A percentile compares a stretch with the other conserved stretches of the same genome.
Evolutionary conservation across 2,888 invertebrate species (phyloP).

Genomic region (Resseliella maxima): DNA sequence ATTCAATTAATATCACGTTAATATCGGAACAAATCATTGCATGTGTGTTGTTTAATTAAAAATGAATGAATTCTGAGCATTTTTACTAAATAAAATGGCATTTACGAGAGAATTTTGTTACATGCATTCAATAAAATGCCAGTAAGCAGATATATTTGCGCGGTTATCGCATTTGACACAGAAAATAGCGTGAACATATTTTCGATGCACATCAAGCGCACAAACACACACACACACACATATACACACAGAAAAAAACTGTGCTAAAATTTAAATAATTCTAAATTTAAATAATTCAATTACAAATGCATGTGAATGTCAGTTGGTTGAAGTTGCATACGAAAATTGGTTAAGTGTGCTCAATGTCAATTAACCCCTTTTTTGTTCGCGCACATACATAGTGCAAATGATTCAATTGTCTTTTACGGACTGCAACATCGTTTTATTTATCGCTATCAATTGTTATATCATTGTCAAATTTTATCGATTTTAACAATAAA

Average conservation of each 20-base stretch:
- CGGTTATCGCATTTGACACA: conserved; percentile 51
- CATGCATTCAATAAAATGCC: not conserved
- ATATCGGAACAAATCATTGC: not conserved
- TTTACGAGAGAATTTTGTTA: conserved; percentile 17
- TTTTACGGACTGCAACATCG: not conserved
- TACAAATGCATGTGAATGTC: not conserved
- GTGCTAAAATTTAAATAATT: conserved; percentile 54
- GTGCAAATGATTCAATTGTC: not conserved
- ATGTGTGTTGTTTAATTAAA: conserved; percentile 19
- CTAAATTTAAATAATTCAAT: conserved; percentile 55
- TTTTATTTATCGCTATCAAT: too few relatives aligned
- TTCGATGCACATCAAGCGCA: not conserved
- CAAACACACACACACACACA: not conserved
- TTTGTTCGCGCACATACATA: not conserved
- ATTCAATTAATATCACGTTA: conserved; percentile 25
- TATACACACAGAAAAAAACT: not conserved
- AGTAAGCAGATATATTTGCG: not conserved
- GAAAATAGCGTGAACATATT: not conserved
- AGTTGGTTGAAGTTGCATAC: not conserved
- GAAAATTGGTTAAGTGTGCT: not conserved
- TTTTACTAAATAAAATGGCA: not conserved
- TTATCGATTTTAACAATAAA: not conserved
- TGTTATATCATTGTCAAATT: conserved; percentile 10
- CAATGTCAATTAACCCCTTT: conserved; percentile 49
- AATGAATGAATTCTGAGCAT: not conserved